Conservation (phyloP, 2,113 vertebrate species). For the Callithrix jacchus region DNA sequence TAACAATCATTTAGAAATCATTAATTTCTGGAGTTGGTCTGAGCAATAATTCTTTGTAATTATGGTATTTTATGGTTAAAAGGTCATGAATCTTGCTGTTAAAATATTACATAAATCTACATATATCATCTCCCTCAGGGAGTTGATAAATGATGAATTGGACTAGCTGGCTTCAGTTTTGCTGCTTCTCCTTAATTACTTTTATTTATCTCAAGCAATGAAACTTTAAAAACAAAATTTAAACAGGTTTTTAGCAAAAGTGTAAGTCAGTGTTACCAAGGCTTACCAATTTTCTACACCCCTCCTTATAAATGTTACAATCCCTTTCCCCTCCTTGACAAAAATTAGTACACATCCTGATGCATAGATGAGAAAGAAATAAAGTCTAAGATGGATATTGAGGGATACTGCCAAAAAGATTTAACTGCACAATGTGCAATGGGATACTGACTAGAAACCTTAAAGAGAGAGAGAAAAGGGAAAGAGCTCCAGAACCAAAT, state of each 20-base stretch:
- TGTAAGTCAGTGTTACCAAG: neutral
- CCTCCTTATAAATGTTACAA: neutral
- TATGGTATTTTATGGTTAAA: constrained; percentile 1
- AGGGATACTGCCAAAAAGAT: neutral
- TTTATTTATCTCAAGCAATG: neutral
- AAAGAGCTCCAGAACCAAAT: neutral
- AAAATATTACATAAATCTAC: neutral
- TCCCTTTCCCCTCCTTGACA: accelerated
- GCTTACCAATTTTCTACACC: neutral
- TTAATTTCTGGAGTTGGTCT: neutral
- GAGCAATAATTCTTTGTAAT: neutral
- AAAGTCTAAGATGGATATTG: neutral
- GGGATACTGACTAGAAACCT: neutral
- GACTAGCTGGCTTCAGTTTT: neutral
- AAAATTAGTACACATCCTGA: neutral
- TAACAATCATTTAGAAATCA: neutral
- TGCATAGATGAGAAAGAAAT: neutral
- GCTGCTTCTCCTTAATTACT: neutral
- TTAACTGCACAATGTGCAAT: neutral
- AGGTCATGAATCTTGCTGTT: neutral
- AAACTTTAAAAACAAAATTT: neutral
- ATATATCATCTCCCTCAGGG: neutral
- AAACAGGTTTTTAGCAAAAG: neutral
- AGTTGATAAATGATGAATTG: neutral
- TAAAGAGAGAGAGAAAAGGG: neutral